Evolutionary conservation across 2,113 vertebrate genomes (phyloP).

Genomic region (Rhinoptilus africanus): DNA sequence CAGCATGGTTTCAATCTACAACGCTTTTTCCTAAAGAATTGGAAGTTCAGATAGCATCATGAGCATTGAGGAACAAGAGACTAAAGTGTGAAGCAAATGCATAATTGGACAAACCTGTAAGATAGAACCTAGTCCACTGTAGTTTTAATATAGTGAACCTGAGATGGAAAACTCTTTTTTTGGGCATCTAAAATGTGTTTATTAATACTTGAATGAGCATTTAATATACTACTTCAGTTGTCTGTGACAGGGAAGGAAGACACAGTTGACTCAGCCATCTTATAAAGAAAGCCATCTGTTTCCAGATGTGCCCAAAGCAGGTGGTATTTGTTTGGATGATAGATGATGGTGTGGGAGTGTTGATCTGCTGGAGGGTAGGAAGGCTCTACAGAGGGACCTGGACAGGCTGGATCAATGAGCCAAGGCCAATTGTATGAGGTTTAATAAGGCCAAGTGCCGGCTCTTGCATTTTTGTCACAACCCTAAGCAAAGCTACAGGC

Average conservation of each 20-base stretch:
- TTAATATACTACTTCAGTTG: not conserved
- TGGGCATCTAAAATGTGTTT: not conserved
- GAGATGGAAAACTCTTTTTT: not conserved
- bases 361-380: too few species aligned
- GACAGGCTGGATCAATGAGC: too few species aligned
- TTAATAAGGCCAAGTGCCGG: too few species aligned
- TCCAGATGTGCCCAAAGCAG: not conserved
- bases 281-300: not conserved
- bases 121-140: not conserved
- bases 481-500: too few species aligned
- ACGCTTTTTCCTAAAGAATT: not conserved
- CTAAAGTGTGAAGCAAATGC: not conserved
- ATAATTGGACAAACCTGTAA: not conserved
- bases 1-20: not conserved
- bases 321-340: not conserved
- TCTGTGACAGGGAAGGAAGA: not conserved
- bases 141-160: not conserved
- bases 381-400: too few species aligned
- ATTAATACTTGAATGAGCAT: not conserved
- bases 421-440: too few species aligned
- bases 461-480: too few species aligned
- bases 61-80: not conserved
- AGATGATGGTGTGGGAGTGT: not conserved
- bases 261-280: not conserved
- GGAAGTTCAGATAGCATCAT: not conserved